Evolutionary conservation across 2,888 invertebrate species (phyloP).

Genomic region (Drosophila barbarae): DNA sequence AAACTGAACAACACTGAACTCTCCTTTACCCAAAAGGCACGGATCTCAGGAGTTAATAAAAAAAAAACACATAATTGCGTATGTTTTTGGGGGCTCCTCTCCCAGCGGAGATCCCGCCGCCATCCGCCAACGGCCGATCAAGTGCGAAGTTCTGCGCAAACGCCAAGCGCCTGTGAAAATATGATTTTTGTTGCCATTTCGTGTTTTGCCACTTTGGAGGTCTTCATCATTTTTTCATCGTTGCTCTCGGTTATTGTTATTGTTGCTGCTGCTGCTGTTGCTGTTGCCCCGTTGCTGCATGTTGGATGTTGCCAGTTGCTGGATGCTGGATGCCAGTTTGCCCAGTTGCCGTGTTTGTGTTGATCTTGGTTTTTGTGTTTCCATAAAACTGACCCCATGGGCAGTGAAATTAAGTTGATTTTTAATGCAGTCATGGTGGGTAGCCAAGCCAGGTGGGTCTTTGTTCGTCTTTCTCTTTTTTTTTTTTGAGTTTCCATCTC

Average conservation of each 20-base stretch:
- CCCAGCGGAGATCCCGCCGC: slow-evolving; percentile 14
- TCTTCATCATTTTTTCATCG: slow-evolving; percentile 67
- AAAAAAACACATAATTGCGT: slow-evolving; percentile 74
- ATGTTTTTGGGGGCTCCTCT: slow-evolving; percentile 54
- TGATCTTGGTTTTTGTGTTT: slow-evolving; percentile 56
- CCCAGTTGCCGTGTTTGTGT: slow-evolving; percentile 38
- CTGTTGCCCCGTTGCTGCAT: slow-evolving; percentile 21
- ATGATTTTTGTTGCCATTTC: slow-evolving; percentile 76
- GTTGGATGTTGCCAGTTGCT: slow-evolving; percentile 20
- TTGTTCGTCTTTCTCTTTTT: neutral
- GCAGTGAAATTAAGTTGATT: slow-evolving; percentile 76
- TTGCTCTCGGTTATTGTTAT: slow-evolving; percentile 32
- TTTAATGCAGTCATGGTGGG: slow-evolving; percentile 73
- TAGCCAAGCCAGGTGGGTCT: slow-evolving; percentile 55
- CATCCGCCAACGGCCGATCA: slow-evolving; percentile 48
- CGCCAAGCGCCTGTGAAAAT: slow-evolving; percentile 76
- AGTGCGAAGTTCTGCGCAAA: slow-evolving; percentile 76
- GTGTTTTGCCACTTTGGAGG: slow-evolving; percentile 76
- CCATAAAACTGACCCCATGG: slow-evolving; percentile 75
- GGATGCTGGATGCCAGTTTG: slow-evolving; percentile 4
- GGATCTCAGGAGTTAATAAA: slow-evolving; percentile 63
- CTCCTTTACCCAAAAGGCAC: slow-evolving; percentile 10
- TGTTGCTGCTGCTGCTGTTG: slow-evolving; percentile 23
- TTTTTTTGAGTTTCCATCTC: slow-evolving; percentile 8
- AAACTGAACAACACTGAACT: slow-evolving; percentile 15